Conservation (phyloP, 2,888 invertebrate species). For the Sphaeridia pumilis region DNA sequence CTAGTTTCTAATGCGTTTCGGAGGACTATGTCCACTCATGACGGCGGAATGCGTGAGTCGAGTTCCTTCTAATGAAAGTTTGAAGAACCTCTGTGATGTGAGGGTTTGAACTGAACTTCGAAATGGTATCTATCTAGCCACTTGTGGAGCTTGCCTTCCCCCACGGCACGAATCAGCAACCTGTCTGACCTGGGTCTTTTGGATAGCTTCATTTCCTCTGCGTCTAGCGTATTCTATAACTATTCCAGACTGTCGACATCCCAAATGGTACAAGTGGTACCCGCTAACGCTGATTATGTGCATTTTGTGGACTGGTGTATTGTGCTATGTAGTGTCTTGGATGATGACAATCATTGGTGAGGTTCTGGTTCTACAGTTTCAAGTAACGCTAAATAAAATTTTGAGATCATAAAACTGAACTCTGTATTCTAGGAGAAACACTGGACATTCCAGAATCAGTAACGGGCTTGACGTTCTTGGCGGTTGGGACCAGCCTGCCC, state of each 20-base stretch:
- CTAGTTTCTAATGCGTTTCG: conserved; percentile 18
- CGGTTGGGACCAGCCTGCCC: conserved; percentile 85
- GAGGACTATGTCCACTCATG: conserved; percentile 2
- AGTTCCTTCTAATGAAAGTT: not conserved
- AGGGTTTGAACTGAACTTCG: too few species aligned
- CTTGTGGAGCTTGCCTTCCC: too few species aligned
- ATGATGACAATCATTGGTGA: conserved; percentile 87
- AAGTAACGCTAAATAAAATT: too few species aligned
- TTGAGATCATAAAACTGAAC: too few species aligned
- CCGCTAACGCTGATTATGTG: conserved; percentile 83
- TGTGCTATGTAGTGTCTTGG: conserved; percentile 89
- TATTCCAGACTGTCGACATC: conserved; percentile 79
- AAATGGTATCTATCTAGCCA: too few species aligned
- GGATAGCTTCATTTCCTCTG: conserved; percentile 80
- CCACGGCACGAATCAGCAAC: too few species aligned
- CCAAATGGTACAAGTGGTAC: conserved; percentile 71
- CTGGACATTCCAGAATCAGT: conserved; percentile 84
- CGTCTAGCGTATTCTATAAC: conserved; percentile 59
- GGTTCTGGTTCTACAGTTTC: too few species aligned
- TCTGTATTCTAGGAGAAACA: conserved; percentile 80
- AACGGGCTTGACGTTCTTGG: conserved; percentile 86
- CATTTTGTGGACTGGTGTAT: conserved; percentile 81
- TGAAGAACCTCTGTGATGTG: not conserved
- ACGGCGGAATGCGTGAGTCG: not conserved
- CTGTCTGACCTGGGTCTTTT: conserved; percentile 40